Evolutionary conservation across 1,140 invertebrate genomes (phyloP), one percentile per base, ranked within the genome.

Genomic region (Anthonomus grandis): DNA sequence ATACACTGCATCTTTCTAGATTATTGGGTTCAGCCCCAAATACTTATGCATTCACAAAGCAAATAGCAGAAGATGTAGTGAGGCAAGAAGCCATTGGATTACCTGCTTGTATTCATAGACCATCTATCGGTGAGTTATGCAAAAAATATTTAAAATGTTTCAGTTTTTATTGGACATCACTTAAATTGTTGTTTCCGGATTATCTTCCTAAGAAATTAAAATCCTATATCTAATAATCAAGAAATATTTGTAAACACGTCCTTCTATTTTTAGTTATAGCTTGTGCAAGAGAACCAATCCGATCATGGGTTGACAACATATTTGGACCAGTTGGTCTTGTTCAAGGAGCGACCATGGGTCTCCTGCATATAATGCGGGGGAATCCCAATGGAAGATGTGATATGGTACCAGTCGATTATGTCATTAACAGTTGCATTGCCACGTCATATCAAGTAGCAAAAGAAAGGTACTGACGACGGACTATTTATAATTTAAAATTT

Each of bases 261-360:
- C 15, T 4, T n/a, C 19, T 22, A 12, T 70, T 68, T 70, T 9
- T 63, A 78, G 78, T 80, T 10, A 74, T 78, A 51, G 76, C 79
- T 0, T 78, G 78, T 4, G 78, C 75, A 42, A 67, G 70, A 48
- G 79, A 81, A 63, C 80, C 80, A 22, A 49, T 78, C 12, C 60
- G 67, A 2, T 84, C 86, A 12, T 91, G 88, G 88, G 81, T 87
- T 31, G 87, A 90, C 68, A 90, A 90, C 70, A 74, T 86, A 42
- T 89, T 86, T 70, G 87, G 87, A 22, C 82, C 86, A 22, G 86
- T 83, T 45, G 87, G 80, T 8, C 67, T 78, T 2, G 50, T 81
- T 1, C 70, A 75, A 2, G 81, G 76, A 4, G 73, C 68, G 36
- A 83, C 83, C 8, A 79, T 83, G 54, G 87, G 86, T 4, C 59